A percentile compares a stretch with the other conserved stretches of the same genome.
These are phyloP conservation scores for Sapayoa aenigma DNA, from an alignment of 2,113 vertebrate genomes.

Conservation along the genomic window DNA sequence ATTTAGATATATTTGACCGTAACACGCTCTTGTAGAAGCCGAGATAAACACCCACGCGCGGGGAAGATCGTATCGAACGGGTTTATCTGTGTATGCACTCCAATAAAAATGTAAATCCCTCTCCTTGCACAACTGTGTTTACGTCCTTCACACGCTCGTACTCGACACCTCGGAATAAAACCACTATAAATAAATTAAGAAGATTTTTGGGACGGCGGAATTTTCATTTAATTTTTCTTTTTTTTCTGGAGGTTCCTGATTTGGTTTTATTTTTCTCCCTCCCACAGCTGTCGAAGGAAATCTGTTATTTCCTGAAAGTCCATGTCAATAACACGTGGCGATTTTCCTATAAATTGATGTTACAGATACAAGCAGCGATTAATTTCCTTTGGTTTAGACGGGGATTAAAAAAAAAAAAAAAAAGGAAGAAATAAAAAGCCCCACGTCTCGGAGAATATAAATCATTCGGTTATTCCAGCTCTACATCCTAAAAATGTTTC, in stretches of 20 bases:
- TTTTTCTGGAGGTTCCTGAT: background rate
- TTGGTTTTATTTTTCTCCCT: background rate
- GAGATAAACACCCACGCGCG: background rate
- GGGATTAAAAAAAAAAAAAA: background rate
- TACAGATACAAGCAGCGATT: background rate
- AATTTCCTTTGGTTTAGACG: background rate
- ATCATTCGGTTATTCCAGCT: background rate
- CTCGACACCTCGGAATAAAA: background rate
- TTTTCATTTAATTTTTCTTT: background rate
- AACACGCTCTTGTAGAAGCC: background rate
- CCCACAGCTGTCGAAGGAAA: background rate
- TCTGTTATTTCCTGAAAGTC: background rate
- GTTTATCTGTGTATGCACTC: background rate
- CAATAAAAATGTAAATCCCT: background rate
- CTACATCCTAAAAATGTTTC: conserved; percentile 9
- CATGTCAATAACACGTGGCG: background rate
- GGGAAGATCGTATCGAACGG: background rate
- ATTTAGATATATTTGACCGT: background rate
- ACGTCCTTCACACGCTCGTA: background rate
- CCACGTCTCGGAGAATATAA: background rate
- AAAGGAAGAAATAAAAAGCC: background rate
- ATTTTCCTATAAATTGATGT: background rate
- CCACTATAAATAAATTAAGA: background rate
- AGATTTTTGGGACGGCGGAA: background rate
- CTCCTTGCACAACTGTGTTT: background rate